A percentile compares a stretch with the other conserved stretches of the same genome.
Conservation (phyloP, 2,113 vertebrate genomes). For the Notarius lentiginosus region DNA sequence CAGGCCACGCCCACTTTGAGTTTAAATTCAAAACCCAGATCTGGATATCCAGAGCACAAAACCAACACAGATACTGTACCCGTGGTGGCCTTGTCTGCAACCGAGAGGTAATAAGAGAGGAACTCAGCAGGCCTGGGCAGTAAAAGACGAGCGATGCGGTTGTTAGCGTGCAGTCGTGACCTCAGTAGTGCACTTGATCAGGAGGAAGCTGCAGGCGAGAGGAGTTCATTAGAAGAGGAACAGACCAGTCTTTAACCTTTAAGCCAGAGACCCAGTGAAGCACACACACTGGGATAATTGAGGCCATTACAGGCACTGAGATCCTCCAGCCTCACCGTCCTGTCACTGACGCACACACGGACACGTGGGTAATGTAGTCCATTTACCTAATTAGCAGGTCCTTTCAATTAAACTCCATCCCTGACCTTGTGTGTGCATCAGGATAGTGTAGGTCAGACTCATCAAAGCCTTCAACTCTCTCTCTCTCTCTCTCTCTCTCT, state of each 20-base stretch:
- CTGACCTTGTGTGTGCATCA: constrained; percentile 16
- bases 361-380: constrained; percentile 34
- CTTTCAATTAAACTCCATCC: constrained; percentile 32
- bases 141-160: neutral
- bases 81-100: fast-evolving
- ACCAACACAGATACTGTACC: neutral
- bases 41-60: neutral
- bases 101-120: neutral
- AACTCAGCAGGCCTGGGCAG: neutral
- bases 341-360: constrained; percentile 26
- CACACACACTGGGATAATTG: constrained; percentile 41
- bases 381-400: constrained; percentile 39
- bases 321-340: constrained; percentile 18
- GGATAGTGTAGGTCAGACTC: neutral
- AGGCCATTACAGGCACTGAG: constrained; percentile 40
- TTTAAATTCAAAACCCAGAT: neutral
- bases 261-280: constrained; percentile 33
- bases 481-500: neutral
- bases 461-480: constrained; percentile 1
- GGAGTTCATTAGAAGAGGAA: constrained; percentile 45
- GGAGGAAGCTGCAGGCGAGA: neutral
- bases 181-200: neutral
- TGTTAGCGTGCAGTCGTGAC: neutral
- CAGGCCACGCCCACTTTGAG: neutral
- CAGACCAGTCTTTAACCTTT: constrained; percentile 45